These are phyloP conservation scores for Myrmophylax atrothorax DNA, from an alignment of 2,113 vertebrate genomes.

Conservation along the genomic window DNA sequence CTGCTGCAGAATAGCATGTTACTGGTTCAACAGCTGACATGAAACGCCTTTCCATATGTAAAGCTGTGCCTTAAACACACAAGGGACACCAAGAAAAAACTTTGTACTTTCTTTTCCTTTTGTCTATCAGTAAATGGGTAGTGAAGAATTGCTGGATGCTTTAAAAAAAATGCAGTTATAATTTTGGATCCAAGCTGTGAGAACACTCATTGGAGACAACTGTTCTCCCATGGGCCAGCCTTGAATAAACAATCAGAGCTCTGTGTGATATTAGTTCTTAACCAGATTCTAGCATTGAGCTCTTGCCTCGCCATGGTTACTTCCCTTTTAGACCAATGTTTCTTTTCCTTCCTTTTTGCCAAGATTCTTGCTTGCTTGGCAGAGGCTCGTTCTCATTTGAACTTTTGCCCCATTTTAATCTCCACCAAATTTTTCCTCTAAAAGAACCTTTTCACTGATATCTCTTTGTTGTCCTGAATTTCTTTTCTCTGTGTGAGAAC, in stretches of 20 bases:
- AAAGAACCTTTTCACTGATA: slow-evolving; percentile 78
- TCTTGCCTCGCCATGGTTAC: slow-evolving; percentile 88
- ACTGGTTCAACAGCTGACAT: slow-evolving; percentile 79
- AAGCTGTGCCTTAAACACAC: slow-evolving; percentile 85
- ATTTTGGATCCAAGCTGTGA: slow-evolving; percentile 84
- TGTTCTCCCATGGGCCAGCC: slow-evolving; percentile 77
- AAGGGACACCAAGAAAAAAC: slow-evolving; percentile 84
- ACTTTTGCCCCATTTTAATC: slow-evolving; percentile 82
- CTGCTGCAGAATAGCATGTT: slow-evolving; percentile 70
- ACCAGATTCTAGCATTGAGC: slow-evolving; percentile 86
- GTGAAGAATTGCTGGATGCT: slow-evolving; percentile 82
- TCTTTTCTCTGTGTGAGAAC: slow-evolving; percentile 76
- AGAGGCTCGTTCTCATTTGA: slow-evolving; percentile 70
- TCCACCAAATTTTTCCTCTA: slow-evolving; percentile 78
- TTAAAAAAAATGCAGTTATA: slow-evolving; percentile 75
- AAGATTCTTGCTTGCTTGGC: slow-evolving; percentile 75
- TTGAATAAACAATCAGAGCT: slow-evolving; percentile 90
- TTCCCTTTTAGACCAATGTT: slow-evolving; percentile 77
- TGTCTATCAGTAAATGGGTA: slow-evolving; percentile 84
- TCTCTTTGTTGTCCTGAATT: slow-evolving; percentile 73
- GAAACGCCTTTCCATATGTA: slow-evolving; percentile 86
- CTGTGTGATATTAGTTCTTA: slow-evolving; percentile 84
- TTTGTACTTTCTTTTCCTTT: slow-evolving; percentile 73
- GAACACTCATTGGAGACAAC: slow-evolving; percentile 84
- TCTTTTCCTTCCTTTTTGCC: slow-evolving; percentile 75